Percentiles rank a stretch among this genome's conserved stretches.
phyloP scores from a whole-genome alignment of 2,888 invertebrate species.

The Coecobrya sp. region DNA sequence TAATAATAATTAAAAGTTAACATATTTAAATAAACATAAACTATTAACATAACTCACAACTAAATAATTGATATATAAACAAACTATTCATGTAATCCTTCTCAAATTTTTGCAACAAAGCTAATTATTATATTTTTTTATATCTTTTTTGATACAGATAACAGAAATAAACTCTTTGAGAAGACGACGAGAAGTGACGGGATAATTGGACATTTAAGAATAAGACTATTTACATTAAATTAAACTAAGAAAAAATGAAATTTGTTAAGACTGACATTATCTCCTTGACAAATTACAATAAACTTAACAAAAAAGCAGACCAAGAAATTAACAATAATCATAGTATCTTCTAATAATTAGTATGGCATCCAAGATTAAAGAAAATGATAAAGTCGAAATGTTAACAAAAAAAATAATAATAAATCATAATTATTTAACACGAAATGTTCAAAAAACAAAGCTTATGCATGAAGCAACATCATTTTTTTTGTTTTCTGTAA shows the following conservation, averaged over 20 bases:
- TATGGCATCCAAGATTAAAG: conserved; percentile 49
- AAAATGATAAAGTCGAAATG: not conserved
- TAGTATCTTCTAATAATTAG: not conserved
- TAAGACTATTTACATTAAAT: too few relatives aligned
- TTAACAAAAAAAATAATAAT: not conserved
- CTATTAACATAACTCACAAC: not conserved
- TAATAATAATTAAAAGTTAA: not conserved
- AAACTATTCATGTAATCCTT: not conserved
- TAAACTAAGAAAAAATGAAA: not conserved
- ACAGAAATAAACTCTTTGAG: not conserved
- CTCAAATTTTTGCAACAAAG: not conserved
- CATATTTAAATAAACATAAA: conserved; percentile 2
- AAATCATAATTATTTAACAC: not conserved
- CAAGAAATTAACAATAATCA: not conserved
- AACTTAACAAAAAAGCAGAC: conserved; percentile 5
- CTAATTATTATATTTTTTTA: too few relatives aligned
- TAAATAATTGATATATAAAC: not conserved
- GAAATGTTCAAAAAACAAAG: not conserved
- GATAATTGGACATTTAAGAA: not conserved
- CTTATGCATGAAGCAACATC: too few relatives aligned
- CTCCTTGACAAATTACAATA: not conserved
- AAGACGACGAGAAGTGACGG: not conserved
- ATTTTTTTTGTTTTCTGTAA: too few relatives aligned
- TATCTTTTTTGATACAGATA: not conserved
- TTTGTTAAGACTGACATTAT: not conserved